Conservation (phyloP, 2,113 vertebrate genomes). For the Ameiurus melas region DNA sequence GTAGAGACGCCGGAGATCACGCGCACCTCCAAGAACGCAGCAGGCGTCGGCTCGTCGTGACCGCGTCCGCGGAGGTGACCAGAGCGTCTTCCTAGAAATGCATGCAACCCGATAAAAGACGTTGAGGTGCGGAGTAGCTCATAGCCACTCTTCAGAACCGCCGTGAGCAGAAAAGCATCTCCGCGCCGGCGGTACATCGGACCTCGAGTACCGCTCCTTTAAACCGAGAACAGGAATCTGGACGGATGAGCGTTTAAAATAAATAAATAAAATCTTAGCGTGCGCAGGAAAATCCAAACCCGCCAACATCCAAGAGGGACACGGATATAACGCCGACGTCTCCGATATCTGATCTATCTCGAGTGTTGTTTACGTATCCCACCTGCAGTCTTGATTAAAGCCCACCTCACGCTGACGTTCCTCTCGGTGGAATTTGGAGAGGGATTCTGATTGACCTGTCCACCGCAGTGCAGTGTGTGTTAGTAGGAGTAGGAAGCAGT, state of each 20-base stretch:
- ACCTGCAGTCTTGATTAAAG: background rate
- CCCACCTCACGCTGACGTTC: background rate
- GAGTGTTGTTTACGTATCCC: background rate
- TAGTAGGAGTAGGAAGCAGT: background rate
- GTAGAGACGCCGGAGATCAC: constrained; percentile 5
- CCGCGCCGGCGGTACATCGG: background rate
- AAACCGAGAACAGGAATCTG: background rate
- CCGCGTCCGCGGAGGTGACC: too few species aligned
- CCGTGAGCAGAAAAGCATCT: background rate
- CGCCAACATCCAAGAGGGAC: background rate
- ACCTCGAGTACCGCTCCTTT: background rate
- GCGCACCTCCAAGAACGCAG: background rate
- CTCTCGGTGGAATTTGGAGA: background rate
- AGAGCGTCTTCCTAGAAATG: too few species aligned
- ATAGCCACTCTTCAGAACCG: background rate
- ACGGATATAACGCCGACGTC: background rate
- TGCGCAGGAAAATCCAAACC: too few species aligned
- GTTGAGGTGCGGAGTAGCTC: background rate
- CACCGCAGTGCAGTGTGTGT: background rate
- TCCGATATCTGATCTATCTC: background rate
- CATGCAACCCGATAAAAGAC: too few species aligned
- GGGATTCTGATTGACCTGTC: background rate
- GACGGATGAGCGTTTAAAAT: background rate
- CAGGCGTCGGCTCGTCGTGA: background rate
- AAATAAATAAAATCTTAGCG: too few species aligned